These are phyloP conservation scores for Austrofundulus limnaeus DNA, from an alignment of 2,113 vertebrate genomes.

Conservation along the genomic window DNA sequence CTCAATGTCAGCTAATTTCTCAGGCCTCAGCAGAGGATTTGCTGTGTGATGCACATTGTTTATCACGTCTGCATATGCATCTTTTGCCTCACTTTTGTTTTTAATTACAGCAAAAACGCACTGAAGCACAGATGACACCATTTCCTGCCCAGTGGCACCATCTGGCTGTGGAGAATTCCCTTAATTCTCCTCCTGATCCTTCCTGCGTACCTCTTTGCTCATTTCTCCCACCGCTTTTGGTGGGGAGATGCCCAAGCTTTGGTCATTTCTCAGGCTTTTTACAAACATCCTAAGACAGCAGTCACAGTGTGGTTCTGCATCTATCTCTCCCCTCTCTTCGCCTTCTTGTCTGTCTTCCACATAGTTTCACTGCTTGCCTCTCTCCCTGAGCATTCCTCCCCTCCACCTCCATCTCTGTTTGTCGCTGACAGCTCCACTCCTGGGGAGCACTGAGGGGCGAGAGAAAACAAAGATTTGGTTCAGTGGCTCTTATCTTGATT, in stretches of 20 bases:
- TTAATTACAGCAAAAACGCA: constrained; percentile 41
- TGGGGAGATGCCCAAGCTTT: constrained; percentile 18
- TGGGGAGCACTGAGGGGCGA: constrained; percentile 66
- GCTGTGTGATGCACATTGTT: constrained; percentile 46
- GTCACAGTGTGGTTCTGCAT: constrained; percentile 36
- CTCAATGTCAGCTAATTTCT: constrained; percentile 52
- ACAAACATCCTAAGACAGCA: constrained; percentile 45
- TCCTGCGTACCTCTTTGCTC: constrained; percentile 17
- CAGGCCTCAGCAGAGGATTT: constrained; percentile 37
- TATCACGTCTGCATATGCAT: constrained; percentile 43
- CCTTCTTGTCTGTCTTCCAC: constrained; percentile 3
- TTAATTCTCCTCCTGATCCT: constrained; percentile 38
- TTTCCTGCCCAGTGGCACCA: constrained; percentile 67
- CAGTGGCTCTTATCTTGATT: constrained; percentile 75
- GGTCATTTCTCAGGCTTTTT: constrained; percentile 37
- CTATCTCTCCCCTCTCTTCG: constrained; percentile 6
- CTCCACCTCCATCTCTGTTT: constrained; percentile 34
- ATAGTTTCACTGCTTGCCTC: constrained; percentile 30
- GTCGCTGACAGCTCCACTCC: constrained; percentile 65
- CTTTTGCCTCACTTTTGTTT: constrained; percentile 13
- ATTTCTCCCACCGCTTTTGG: constrained; percentile 7
- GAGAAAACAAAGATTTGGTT: constrained; percentile 76
- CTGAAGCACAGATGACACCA: constrained; percentile 33
- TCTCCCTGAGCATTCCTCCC: constrained; percentile 31
- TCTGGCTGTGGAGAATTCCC: constrained; percentile 56